A percentile compares a stretch with the other conserved stretches of the same genome.
Evolutionary conservation across 1,140 invertebrate genomes (phyloP).

Genomic region (Dendrolimus kikuchii): DNA sequence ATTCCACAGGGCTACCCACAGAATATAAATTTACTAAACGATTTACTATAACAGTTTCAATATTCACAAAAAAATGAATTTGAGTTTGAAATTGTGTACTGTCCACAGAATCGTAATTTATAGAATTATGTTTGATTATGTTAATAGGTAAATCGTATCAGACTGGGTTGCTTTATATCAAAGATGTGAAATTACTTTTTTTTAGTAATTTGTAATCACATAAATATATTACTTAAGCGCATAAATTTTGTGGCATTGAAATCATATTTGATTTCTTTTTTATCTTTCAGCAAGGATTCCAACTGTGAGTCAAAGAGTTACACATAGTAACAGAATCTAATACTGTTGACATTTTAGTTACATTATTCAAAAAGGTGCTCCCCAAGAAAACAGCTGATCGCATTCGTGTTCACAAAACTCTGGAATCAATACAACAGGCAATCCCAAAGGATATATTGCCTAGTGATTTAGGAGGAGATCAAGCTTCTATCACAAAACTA

Average conservation of each 20-base stretch:
- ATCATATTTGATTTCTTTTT: constrained; percentile 1
- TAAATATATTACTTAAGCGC: not conserved
- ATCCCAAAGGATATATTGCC: constrained; percentile 32
- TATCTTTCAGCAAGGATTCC: constrained; percentile 30
- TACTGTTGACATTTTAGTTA: constrained; percentile 12
- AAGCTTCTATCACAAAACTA: constrained; percentile 22
- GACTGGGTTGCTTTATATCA: no score
- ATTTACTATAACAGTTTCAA: no score
- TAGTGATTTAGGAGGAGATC: constrained; percentile 35
- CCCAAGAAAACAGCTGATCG: constrained; percentile 18
- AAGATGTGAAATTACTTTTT: no score
- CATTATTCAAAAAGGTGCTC: constrained; percentile 16
- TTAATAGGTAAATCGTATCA: no score
- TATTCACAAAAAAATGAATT: no score
- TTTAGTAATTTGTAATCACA: not conserved
- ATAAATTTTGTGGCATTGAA: not conserved
- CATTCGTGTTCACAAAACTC: constrained; percentile 21
- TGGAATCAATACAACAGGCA: constrained; percentile 19
- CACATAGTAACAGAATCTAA: constrained; percentile 22
- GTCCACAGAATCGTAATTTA: no score
- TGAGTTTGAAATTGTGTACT: no score
- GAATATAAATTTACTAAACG: no score
- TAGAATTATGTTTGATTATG: no score
- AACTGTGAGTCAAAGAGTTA: constrained; percentile 14
- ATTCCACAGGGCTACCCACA: no score